Evolutionary conservation across 2,888 invertebrate species (phyloP).

Genomic region (Ectropis crepuscularia): DNA sequence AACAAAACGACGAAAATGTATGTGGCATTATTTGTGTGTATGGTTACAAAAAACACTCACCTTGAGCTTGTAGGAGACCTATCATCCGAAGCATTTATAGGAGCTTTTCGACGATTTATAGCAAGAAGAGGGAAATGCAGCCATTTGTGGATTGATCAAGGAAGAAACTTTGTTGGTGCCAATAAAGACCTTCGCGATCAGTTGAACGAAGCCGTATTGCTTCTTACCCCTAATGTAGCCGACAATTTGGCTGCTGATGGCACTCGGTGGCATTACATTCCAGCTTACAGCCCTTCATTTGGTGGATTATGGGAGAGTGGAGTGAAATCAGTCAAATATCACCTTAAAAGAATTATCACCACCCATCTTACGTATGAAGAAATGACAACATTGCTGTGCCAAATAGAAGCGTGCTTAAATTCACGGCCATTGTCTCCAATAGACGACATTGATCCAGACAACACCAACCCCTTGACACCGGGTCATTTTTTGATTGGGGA

Average conservation of each 20-base stretch:
- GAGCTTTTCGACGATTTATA: conserved; percentile 40
- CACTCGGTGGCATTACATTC: conserved; percentile 44
- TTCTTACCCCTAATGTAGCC: neutral
- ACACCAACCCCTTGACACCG: conserved; percentile 9
- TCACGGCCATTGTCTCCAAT: conserved; percentile 15
- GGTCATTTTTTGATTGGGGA: conserved; percentile 42
- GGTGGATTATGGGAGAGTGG: conserved; percentile 45
- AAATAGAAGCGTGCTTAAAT: conserved; percentile 6
- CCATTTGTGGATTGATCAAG: conserved; percentile 42
- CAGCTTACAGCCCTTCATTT: conserved; percentile 37
- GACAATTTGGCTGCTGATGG: conserved; percentile 11
- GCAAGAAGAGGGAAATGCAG: conserved; percentile 40
- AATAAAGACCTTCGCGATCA: conserved; percentile 25
- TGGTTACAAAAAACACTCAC: conserved; percentile 47
- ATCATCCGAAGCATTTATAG: conserved; percentile 45
- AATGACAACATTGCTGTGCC: neutral
- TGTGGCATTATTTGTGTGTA: conserved; percentile 44
- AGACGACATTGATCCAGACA: conserved; percentile 12
- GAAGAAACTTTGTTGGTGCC: conserved; percentile 42
- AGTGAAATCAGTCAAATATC: conserved; percentile 40
- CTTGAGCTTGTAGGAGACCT: conserved; percentile 51
- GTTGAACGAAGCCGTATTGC: neutral
- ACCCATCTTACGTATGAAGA: conserved; percentile 7
- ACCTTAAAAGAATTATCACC: conserved; percentile 29
- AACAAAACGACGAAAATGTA: conserved; percentile 41